Evolutionary conservation across 2,797 vertebrate species (phyloP), one percentile per base, ranked within the genome.

Genomic region (Diplodus puntazzo): DNA sequence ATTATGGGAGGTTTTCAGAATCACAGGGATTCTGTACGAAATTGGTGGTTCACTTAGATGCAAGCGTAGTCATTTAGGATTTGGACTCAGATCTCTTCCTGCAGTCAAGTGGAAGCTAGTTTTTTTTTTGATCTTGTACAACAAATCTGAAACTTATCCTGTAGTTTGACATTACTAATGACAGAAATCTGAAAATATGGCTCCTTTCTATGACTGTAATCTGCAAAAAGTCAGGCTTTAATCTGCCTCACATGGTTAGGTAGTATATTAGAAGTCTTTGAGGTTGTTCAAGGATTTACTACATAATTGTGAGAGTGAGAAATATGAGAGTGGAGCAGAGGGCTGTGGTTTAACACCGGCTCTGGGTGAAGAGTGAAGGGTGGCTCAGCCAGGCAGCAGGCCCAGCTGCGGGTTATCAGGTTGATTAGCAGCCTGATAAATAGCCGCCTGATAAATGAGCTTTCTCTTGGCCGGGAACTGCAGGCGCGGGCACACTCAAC

Each of bases 371-470:
- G 77, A 86, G 59, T 74, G 79, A 81, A 66, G 34, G 69, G 62
- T 75, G 61, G 72, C 69, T 82, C 78, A 79, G 77, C 52, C 79
- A 77, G 75, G 84, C 77, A 81, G 74, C 69, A 83, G 69, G 73
- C 79, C 74, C 79, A 89, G 82, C 83, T 89, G 80, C 87, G 82
- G 80, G 89, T 89, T 88, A 88, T 83, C 89, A 81, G 80, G 80
- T 84, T 90, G 90, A 91, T 92, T 85, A 88, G 82, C 73, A 85
- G 73, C 64, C 86, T 87, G 89, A 92, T 86, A 84, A 83, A 87
- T 85, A 87, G 73, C 63, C 71, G 68, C 23, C 65, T 82, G 83
- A 84, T 78, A 87, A 89, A 85, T 58, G 52, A 69, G 30, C 66
- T 77, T 70, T 79, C 57, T 77, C 62, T 72, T 73, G 73, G 68